Evolutionary conservation across 1,140 invertebrate genomes (phyloP), one percentile per base, ranked within the genome.

Genomic region (Trachymyrmex cornetzi): DNA sequence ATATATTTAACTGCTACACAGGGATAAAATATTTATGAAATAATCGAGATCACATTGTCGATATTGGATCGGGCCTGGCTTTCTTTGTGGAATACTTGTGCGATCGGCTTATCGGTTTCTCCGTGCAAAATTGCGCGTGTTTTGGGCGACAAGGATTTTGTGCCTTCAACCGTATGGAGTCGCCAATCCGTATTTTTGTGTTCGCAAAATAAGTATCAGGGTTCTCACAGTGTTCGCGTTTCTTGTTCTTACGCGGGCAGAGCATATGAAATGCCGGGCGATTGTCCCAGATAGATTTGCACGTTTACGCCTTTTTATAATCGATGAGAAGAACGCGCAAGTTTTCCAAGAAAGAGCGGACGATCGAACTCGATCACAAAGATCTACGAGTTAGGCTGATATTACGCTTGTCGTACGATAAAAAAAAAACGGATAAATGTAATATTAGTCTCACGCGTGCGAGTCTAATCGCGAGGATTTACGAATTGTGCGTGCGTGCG

Each of bases 1-100:
- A 82, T 89, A 86, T 91, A 91, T 92, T 86, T 77, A 92, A 85
- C 57, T 86, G 75, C 61, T 91, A 91, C n/a, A 75, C 34, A 59
- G 69, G 50, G 48, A 85, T 87, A 80, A 50, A 50, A 81, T 87
- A 90, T 87, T 81, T 87, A 91, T 86, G 53, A n/a, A n/a, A n/a
- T n/a, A n/a, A 48, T 88, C 55, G 88, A 88, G 72, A 87, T 84
- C 72, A 85, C 72, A 85, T 88, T 72, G 71, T 89, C 61, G 67
- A 69, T 79, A 72, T 79, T 53, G 71, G 53, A 50, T 77, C 24
- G n/a, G 24, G 19, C 57, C 27, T 44, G 14, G 44, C 22, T 38
- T 38, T 57, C 48, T 67, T 67, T 79, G 59, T 69, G 53, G 53
- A 72, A 90, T 66, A 74, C 64, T 87, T 67, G 48, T 59, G 50